Base-by-base conservation (phyloP, 2,888 invertebrate genomes). In the Epistrophella euchroma region DNA sequence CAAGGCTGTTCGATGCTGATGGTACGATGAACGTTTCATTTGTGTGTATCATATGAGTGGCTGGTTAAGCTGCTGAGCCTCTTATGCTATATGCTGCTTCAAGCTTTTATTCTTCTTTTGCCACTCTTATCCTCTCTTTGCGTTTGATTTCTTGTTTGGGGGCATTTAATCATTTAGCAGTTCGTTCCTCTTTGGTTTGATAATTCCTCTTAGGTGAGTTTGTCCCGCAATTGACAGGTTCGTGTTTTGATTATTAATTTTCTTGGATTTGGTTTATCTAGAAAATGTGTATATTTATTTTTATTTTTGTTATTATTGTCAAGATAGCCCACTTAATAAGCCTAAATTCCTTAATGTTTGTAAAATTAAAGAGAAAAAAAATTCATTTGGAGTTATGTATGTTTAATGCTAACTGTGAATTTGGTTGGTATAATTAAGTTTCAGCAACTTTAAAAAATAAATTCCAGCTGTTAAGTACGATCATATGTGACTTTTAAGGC, bases 171-270 rank as follows among this genome's bases (percentile, higher is more conserved):
- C 22, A 70, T 64, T 81, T 43, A 32, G 35, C 66, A 73, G 73
- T 84, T 84, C 76, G 75, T 85, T 80, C 76, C 64, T 72, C 75
- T 77, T 76, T 50, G 62, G n/a, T 60, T 47, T 87, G 62, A 70
- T 84, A 84, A 84, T 87, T 87, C 75, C 66, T 52, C 68, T 25
- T 60, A 62, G 76, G 72, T 70, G 76, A 58, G 60, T 62, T 40
- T 72, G 80, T 81, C 85, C 85, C 85, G 81, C 85, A 81, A 85
- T 81, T 85, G 85, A 85, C 85, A 68, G 75, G 68, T 85, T 85
- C 85, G 85, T 81, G 85, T 55, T 85, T 85, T 68, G 81, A 77
- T 85, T 85, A 76, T 81, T 85, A 73, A 81, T 66, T 47, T 47
- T 78, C 60, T 78, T 70, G 58, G 52, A 62, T 56, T 80, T 72